A percentile compares a stretch with the other conserved stretches of the same genome.
These are phyloP conservation scores for Apodemia zela DNA, from an alignment of 2,888 invertebrate genomes.

Conservation along the genomic window DNA sequence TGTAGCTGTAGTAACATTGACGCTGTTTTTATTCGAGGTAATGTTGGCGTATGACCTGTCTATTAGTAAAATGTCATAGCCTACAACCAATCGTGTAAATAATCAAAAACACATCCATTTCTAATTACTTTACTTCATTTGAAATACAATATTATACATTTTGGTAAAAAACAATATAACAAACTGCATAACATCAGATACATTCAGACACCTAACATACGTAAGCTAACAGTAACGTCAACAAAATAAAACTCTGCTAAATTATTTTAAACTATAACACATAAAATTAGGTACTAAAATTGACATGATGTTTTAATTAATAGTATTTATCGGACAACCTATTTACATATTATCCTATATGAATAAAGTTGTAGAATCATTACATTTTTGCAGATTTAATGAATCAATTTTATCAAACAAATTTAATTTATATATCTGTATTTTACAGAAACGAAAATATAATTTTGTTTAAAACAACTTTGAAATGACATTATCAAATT, in stretches of 20 bases:
- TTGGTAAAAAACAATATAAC: constrained; percentile 63
- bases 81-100: neutral
- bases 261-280: constrained; percentile 17
- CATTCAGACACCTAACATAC: constrained; percentile 46
- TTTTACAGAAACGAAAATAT: neutral
- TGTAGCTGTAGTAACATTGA: too few relatives aligned
- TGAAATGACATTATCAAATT: too few relatives aligned
- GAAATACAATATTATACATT: constrained; percentile 56
- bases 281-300: constrained; percentile 18
- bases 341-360: constrained; percentile 1
- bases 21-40: too few relatives aligned
- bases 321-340: constrained; percentile 11
- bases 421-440: neutral
- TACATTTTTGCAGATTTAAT: neutral
- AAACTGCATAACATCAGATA: constrained; percentile 49
- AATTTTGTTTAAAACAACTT: too few relatives aligned
- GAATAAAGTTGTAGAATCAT: neutral
- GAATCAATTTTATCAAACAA: neutral
- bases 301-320: constrained; percentile 22
- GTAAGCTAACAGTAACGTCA: constrained; percentile 33
- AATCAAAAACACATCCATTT: constrained; percentile 20
- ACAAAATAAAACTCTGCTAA: constrained; percentile 18
- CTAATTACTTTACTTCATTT: constrained; percentile 42
- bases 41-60: too few relatives aligned
- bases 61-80: too few relatives aligned